phyloP scores from a whole-genome alignment of 1,140 invertebrate species.

The Heterodera schachtii region DNA sequence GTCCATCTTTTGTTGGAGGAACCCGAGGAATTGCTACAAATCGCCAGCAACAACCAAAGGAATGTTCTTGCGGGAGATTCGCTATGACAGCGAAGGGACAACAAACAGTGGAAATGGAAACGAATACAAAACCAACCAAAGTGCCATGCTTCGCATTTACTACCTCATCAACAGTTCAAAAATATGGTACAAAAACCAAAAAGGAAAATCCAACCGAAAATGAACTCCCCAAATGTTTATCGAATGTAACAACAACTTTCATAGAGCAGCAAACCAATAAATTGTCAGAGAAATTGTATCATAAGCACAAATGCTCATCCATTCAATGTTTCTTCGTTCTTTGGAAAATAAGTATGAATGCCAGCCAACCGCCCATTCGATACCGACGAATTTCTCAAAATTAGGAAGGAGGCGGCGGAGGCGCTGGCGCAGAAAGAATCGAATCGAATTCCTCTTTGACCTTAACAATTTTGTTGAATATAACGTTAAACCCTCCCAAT shows the following conservation, averaged over 20 bases:
- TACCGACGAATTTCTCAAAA: not conserved
- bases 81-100: not conserved
- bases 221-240: too few relatives aligned
- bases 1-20: conserved; percentile 33
- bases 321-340: not conserved
- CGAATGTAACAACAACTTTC: not conserved
- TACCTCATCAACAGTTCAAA: too few relatives aligned
- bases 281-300: not conserved
- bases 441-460: conserved; percentile 25
- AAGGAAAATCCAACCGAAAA: too few relatives aligned
- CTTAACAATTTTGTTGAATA: not conserved
- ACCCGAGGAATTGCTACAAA: conserved; percentile 1
- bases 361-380: not conserved
- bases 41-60: not conserved
- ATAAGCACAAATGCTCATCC: not conserved
- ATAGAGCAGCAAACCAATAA: not conserved
- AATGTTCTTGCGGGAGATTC: not conserved
- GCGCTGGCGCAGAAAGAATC: conserved; percentile 33
- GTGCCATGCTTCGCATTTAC: too few relatives aligned
- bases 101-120: too few relatives aligned
- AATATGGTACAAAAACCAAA: too few relatives aligned
- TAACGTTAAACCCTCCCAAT: not conserved
- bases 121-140: too few relatives aligned
- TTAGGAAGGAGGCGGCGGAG: conserved; percentile 17
- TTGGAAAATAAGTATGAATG: not conserved